These are phyloP conservation scores for Clupea harengus DNA, from an alignment of 2,113 vertebrate species.

Conservation along the genomic window DNA sequence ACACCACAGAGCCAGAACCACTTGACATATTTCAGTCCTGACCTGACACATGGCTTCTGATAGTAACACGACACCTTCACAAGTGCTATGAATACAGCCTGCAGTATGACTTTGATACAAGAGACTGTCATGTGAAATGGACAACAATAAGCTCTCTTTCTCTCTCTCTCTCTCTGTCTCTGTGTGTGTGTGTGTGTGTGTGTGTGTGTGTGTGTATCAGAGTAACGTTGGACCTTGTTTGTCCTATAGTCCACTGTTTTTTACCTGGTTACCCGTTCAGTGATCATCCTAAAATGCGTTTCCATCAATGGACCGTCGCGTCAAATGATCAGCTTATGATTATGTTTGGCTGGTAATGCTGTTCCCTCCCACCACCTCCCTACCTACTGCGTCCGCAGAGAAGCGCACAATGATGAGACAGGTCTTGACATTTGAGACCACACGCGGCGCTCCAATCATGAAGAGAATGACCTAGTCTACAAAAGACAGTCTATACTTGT, in stretches of 20 bases:
- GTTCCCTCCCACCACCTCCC: too few relatives aligned
- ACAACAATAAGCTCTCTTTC: background rate
- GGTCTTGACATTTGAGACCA: background rate
- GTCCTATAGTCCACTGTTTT: too few relatives aligned
- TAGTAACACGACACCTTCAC: background rate
- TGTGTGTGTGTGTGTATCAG: background rate
- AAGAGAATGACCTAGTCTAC: background rate
- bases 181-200: background rate
- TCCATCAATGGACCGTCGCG: too few relatives aligned
- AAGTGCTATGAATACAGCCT: background rate
- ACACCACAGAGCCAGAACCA: slow-evolving; percentile 37
- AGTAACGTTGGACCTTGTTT: background rate
- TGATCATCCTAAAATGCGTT: too few relatives aligned
- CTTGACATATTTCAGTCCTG: background rate
- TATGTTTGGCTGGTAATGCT: too few relatives aligned
- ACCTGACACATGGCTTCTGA: background rate
- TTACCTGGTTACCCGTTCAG: too few relatives aligned
- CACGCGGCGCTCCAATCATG: background rate
- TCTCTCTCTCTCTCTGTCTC: slow-evolving; percentile 1
- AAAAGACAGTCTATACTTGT: background rate
- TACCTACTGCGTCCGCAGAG: background rate
- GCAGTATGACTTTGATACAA: too few relatives aligned
- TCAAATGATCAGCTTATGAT: too few relatives aligned
- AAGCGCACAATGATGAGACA: background rate
- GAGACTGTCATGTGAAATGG: background rate